Base-by-base conservation (phyloP, 2,797 vertebrate species). In the Hybognathus amarus region DNA sequence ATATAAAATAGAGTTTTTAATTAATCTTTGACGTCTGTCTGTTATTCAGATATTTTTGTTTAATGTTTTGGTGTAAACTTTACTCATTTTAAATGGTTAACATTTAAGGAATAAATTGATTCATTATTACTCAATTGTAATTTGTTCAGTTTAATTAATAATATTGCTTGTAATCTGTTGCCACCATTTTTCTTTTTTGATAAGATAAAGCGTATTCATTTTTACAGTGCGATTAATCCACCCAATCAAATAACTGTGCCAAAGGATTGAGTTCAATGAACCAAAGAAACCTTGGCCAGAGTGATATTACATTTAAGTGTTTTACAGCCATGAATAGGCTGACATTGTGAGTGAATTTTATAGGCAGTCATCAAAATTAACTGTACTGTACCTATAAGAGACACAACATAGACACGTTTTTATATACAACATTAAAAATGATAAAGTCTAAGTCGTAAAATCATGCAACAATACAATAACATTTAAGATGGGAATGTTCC, bases 191-290 rank as follows among this genome's bases (percentile, higher is more conserved):
- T n/a, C n/a, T n/a, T n/a, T n/a, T n/a, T n/a, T n/a, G n/a, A n/a
- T n/a, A n/a, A n/a, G n/a, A n/a, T n/a, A n/a, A n/a, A n/a, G n/a
- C n/a, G n/a, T n/a, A n/a, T n/a, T n/a, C n/a, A n/a, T n/a, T n/a
- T n/a, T n/a, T n/a, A n/a, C n/a, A n/a, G n/a, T n/a, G n/a, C n/a
- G n/a, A 61, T 50, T 76, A 75, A 40, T 79, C 63, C 27, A 22
- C 20, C 54, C 5, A 36, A 52, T 82, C 9, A 80, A 85, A 74
- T 76, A 59, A 66, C 27, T 63, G 61, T 56, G 59, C 67, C 63
- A 82, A 75, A 84, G n/a, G 45, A 81, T 67, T 67, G 9, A 50
- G 79, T 85, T 68, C 74, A 84, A 56, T 79, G 75, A 79, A 59
- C 78, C 61, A 40, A 71, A 76, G 64, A 67, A 79, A 63, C 22